Conservation (phyloP, 2,113 vertebrate genomes). For the Candoia aspera region DNA sequence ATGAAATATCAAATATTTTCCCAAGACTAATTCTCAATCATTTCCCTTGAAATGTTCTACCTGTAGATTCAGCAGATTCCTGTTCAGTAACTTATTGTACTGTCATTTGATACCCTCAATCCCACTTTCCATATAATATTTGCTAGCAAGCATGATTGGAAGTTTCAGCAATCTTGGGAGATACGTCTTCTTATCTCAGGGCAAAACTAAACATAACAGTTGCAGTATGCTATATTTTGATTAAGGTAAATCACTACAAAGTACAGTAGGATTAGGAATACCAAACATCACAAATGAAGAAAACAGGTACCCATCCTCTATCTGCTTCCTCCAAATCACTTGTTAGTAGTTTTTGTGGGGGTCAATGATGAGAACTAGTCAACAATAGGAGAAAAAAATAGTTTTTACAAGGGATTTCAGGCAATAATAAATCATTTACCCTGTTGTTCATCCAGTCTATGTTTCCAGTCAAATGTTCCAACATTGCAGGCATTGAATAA, state of each 20-base stretch:
- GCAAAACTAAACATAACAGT: neutral
- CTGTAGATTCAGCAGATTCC: neutral
- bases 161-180: neutral
- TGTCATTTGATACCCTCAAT: neutral
- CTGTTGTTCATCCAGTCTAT: neutral
- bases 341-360: neutral
- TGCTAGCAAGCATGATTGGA: neutral
- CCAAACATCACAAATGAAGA: too few relatives aligned
- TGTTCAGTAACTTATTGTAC: neutral
- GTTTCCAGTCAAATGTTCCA: too few relatives aligned
- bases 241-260: neutral
- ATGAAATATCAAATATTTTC: neutral
- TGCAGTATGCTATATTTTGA: neutral
- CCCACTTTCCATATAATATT: neutral
- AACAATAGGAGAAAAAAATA: neutral
- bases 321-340: neutral
- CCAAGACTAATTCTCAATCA: constrained; percentile 4
- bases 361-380: neutral
- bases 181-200: neutral
- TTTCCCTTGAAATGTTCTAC: neutral
- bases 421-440: neutral
- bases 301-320: too few relatives aligned
- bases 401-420: neutral
- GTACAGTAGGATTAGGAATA: too few relatives aligned
- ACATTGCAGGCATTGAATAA: too few relatives aligned